Base-by-base conservation (phyloP, 2,797 vertebrate species). In the Bradypus variegatus region DNA sequence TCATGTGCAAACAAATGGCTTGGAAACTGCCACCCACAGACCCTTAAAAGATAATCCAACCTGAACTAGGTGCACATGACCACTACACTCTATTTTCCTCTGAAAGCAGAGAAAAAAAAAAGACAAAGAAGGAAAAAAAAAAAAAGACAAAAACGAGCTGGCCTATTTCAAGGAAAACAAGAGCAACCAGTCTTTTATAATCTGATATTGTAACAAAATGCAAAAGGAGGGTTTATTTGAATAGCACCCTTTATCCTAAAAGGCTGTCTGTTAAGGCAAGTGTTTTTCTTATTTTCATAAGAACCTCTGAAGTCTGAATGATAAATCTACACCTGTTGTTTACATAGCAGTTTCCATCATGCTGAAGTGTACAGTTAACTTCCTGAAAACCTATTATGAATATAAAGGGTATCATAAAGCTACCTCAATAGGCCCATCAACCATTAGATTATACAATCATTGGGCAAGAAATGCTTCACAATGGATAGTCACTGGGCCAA, bases 361-460 rank as follows among this genome's bases (percentile, higher is more conserved):
- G 75, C 77, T 89, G 53, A 94, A 94, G 79, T 77, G n/a, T 0
- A 0, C 2, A 79, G 90, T 81, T 77, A 76, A 95, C 72, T 92
- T 96, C 93, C 76, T 95, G 87, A 79, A 58, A 73, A 90, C 65
- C 89, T 62, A 58, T 89, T 53, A 38, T 93, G 89, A 97, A 97
- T 95, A 90, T 96, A 94, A 77, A 96, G 96, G 89, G 87, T 92
- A 69, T 72, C 82, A 84, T 95, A 97, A 94, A 91, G 92, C 88
- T 93, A 95, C 92, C 94, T 94, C 84, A 93, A 89, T 83, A 96
- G 91, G 70, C 73, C 92, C 90, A 45, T 75, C 89, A 90, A 95
- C 72, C 94, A 96, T 90, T 93, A 90, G 92, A 93, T 58, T 21
- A 58, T 94, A 93, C 94, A 96, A 91, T 94, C 36, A 29, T 21